These are phyloP conservation scores for Eilema depressum DNA, from an alignment of 2,888 invertebrate species.

Conservation along the genomic window DNA sequence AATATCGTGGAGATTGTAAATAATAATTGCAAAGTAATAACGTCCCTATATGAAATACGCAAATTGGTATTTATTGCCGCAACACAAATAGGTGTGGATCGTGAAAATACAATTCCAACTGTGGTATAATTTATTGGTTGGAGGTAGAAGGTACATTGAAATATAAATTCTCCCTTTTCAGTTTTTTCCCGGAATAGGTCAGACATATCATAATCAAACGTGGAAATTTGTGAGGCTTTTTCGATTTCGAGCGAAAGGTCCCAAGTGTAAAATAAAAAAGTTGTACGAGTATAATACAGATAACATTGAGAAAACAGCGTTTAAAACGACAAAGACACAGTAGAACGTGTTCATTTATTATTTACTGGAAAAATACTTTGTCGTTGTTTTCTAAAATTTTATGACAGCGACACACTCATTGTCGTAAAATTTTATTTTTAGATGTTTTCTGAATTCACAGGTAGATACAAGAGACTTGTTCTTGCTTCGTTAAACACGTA, in stretches of 20 bases:
- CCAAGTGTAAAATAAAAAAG: constrained; percentile 10
- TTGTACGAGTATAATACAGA: background rate
- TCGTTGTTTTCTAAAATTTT: background rate
- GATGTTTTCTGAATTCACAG: constrained; percentile 1
- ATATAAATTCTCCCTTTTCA: constrained; percentile 38
- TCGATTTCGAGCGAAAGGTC: background rate
- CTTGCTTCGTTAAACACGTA: background rate
- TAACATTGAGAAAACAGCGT: background rate
- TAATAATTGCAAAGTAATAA: constrained; percentile 27
- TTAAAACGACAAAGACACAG: background rate
- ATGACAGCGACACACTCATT: background rate
- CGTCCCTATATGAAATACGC: constrained; percentile 22
- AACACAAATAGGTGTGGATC: constrained; percentile 34
- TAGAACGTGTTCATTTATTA: background rate
- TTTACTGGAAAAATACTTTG: background rate
- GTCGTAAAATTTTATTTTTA: constrained; percentile 4
- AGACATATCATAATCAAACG: constrained; percentile 19
- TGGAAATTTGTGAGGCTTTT: constrained; percentile 15
- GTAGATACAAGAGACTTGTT: background rate
- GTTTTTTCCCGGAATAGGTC: constrained; percentile 21
- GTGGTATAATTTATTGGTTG: constrained; percentile 38
- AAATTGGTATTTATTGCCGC: constrained; percentile 46
- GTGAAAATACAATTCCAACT: constrained; percentile 39
- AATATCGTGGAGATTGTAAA: constrained; percentile 20
- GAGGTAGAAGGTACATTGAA: constrained; percentile 34